These are phyloP conservation scores for Hippasteria phrygiana DNA, from an alignment of 53 echinoderm and acorn worm genomes.

Conservation along the genomic window DNA sequence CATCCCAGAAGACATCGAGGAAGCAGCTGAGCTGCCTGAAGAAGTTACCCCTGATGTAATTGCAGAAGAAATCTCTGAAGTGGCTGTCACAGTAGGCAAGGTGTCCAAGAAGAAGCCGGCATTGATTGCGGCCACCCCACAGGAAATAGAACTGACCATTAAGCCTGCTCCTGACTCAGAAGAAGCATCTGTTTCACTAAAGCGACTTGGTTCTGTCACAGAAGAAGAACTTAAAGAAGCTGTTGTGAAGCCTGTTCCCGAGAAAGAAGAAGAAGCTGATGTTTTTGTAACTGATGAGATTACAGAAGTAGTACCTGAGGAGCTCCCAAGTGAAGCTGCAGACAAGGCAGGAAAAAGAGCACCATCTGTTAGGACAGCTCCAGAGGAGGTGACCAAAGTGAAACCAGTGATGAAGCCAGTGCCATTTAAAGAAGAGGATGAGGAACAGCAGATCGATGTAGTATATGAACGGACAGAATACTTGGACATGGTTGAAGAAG, in stretches of 20 bases:
- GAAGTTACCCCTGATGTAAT: conserved; percentile 36
- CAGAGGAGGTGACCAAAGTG: conserved; percentile 49
- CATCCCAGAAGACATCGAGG: conserved; percentile 56
- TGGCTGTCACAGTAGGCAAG: conserved; percentile 34
- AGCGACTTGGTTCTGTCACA: conserved; percentile 33
- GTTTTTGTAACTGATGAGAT: conserved; percentile 4
- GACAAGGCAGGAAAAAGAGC: conserved; percentile 45
- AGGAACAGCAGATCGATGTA: conserved; percentile 8
- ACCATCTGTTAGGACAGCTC: conserved; percentile 65
- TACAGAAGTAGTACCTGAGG: conserved; percentile 38
- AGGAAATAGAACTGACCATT: conserved; percentile 52
- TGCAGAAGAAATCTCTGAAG: conserved; percentile 52
- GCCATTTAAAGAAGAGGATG: conserved; percentile 33
- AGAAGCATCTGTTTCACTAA: conserved; percentile 32
- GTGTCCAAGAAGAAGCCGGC: conserved; percentile 49
- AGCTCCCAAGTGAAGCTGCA: conserved; percentile 37
- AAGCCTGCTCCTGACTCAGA: conserved; percentile 45
- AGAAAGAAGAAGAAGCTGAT: conserved; percentile 32
- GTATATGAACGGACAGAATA: conserved; percentile 56
- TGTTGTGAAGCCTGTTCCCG: conserved; percentile 45
- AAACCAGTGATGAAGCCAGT: conserved; percentile 61
- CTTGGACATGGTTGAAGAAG: conserved; percentile 70
- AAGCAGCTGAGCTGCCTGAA: conserved; percentile 63
- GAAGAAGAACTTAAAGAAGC: conserved; percentile 25
- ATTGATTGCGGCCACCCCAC: conserved; percentile 66